Evolutionary conservation across 2,113 vertebrate species (phyloP).

Genomic region (Equus quagga): DNA sequence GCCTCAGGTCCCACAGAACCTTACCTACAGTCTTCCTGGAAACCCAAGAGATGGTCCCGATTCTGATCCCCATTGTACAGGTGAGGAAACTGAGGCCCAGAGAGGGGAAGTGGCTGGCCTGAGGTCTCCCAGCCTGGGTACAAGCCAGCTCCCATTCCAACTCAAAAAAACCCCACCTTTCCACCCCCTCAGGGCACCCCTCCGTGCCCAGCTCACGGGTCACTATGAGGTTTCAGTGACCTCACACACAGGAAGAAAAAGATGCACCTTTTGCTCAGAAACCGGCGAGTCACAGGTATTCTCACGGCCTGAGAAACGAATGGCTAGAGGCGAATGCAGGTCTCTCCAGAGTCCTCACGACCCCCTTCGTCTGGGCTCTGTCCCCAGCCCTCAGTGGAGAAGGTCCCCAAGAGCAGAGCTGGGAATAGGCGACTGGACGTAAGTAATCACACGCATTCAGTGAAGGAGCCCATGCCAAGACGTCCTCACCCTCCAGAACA

Average conservation of each 20-base stretch:
- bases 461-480: background rate
- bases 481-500: rapidly evolving
- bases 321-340: background rate
- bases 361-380: background rate
- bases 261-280: background rate
- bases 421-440: background rate
- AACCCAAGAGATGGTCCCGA: background rate
- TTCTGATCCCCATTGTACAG: background rate
- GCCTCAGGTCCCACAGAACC: background rate
- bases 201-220: rapidly evolving
- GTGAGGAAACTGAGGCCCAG: background rate
- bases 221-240: background rate
- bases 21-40: no score
- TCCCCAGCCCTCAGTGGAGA: background rate
- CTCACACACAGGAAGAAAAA: background rate
- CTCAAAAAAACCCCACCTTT: background rate
- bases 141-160: background rate
- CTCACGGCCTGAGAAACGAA: background rate
- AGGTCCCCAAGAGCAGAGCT: background rate
- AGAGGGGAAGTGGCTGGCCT: background rate
- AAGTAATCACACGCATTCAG: background rate
- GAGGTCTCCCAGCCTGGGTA: background rate
- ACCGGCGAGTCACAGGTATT: background rate
- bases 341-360: background rate
- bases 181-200: no score